These are phyloP conservation scores for Pleuronectes platessa DNA, from an alignment of 2,113 vertebrate species.

Conservation along the genomic window DNA sequence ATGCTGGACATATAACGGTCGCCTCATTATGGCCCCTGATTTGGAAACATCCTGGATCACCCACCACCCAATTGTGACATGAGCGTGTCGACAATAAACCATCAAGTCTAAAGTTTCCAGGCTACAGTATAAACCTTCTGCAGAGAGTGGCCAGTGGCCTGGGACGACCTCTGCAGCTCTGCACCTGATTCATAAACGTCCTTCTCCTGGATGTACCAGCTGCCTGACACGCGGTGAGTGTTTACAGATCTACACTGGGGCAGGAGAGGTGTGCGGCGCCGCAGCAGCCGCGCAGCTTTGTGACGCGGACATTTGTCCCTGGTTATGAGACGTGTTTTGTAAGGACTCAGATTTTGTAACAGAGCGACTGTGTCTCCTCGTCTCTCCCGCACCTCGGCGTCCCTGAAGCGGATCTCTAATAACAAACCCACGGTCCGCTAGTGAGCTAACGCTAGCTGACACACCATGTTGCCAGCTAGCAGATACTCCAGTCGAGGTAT, in stretches of 20 bases:
- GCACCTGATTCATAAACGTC: not conserved
- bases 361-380: conserved; percentile 7
- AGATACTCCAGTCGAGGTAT: conserved; percentile 81
- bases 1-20: too few relatives aligned
- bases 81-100: too few relatives aligned
- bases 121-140: not conserved
- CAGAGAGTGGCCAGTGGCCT: not conserved
- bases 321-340: conserved; percentile 59
- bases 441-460: conserved; percentile 27
- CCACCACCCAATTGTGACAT: too few relatives aligned
- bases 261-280: not conserved
- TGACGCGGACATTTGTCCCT: not conserved
- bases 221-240: not conserved
- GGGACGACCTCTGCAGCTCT: not conserved
- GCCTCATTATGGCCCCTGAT: too few relatives aligned
- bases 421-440: not conserved
- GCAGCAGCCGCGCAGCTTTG: conserved; percentile 37
- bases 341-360: not conserved
- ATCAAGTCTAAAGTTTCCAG: too few relatives aligned
- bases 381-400: not conserved
- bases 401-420: not conserved
- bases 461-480: conserved; percentile 80
- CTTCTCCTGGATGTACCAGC: not conserved
- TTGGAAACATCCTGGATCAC: too few relatives aligned
- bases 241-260: not conserved